Evolutionary conservation across 2,113 vertebrate genomes (phyloP), one percentile per base, ranked within the genome.

Genomic region (Oreochromis spilurus): DNA sequence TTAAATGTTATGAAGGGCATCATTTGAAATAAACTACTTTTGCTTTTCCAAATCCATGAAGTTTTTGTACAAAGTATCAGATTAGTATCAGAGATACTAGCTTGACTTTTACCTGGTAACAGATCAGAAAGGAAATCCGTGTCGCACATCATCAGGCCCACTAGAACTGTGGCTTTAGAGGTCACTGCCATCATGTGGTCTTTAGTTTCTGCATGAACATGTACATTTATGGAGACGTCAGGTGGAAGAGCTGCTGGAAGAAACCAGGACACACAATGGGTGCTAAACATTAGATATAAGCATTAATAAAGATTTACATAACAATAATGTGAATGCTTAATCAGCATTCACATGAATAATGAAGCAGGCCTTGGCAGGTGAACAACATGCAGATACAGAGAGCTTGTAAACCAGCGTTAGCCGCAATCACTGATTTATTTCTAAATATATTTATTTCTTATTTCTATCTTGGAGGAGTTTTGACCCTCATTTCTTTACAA

Each of bases 371-470:
- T 54, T 62, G 13, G 6, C 62, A 40, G 62, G 0, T 40, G 34
- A 67, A 8, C 31, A n/a, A n/a, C 34, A 2, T 2, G 65, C 65
- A 24, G 65, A 1, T 4, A 6, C 16, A 60, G 29, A 34, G 29
- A 4, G 60, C 60, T 67, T 2, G 19, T 7, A 12, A 19, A n/a
- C 60, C n/a, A 14, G 36, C 62, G 11, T 40, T 1, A 6, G 57
- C 26, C 17, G 57, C 13, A 31, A 4, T 50, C 17, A 17, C 24
- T 8, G 12, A 8, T 6, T 0, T 5, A 0, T 38, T 5, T 40
- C 26, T 5, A 9, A 6, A 60, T 7, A 19, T 60, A 9, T 60
- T 60, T 8, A 48, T 13, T 5, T 53, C 9, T 53, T 13, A 11
- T 55, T 55, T 6, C 29, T 11, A 1, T 62, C 5, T 17, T 19